A percentile compares a stretch with the other conserved stretches of the same genome.
Conservation (phyloP, 2,888 invertebrate species). For the Cosmopolites sordidus region DNA sequence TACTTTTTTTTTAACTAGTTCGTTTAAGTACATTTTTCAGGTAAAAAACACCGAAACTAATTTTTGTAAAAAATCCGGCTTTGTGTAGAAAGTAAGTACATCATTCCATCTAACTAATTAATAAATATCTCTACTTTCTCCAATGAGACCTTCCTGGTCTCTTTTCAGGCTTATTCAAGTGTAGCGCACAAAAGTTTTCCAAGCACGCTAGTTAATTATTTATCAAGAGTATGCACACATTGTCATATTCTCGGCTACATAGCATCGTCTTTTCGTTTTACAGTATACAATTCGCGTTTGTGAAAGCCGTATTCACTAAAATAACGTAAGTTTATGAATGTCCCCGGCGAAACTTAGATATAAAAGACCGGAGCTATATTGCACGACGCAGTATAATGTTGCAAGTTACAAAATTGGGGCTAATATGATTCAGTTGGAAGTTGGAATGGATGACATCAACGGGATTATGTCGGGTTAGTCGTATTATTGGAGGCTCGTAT, state of each 20-base stretch:
- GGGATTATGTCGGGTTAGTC: too few species aligned
- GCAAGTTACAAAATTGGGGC: background rate
- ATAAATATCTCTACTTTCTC: too few species aligned
- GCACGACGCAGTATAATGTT: background rate
- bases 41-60: too few species aligned
- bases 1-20: too few species aligned
- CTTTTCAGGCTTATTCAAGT: background rate
- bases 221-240: constrained; percentile 7
- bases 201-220: constrained; percentile 4
- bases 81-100: too few species aligned
- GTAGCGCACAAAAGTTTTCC: background rate
- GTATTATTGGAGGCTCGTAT: too few species aligned
- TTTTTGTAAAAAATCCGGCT: too few species aligned
- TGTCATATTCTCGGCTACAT: constrained; percentile 1
- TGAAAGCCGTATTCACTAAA: background rate
- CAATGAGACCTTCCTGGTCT: background rate
- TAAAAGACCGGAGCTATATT: background rate
- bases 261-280: background rate
- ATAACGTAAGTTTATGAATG: constrained; percentile 1
- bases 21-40: too few species aligned
- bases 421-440: background rate
- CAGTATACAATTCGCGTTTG: background rate
- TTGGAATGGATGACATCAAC: too few species aligned
- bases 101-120: too few species aligned
- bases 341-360: background rate